Base-by-base conservation (phyloP, 1,140 invertebrate genomes). In the Cheumatopsyche charites region DNA sequence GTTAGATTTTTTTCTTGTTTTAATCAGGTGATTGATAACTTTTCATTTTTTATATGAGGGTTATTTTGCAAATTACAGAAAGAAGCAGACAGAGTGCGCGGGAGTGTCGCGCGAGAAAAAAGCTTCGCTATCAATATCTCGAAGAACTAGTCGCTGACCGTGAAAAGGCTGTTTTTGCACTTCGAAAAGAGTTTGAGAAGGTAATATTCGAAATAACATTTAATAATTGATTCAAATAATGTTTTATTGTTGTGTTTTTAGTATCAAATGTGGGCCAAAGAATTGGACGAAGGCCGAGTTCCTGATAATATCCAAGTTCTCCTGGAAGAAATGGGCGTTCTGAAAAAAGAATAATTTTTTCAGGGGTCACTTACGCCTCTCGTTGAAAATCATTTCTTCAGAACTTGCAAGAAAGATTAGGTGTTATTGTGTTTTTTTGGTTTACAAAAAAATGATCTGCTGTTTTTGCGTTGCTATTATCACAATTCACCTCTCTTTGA, bases 41-140 rank as follows among this genome's bases (percentile, higher is more conserved):
- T 49, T 49, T 49, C 3, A 49, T 5, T 49, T 13, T 66, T 4
- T 4, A 3, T 49, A 15, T n/a, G 1, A 25, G 47, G 55, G 17
- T 29, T 62, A 49, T 63, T 63, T 43, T 36, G 41, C 36, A 61
- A 62, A 15, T 86, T 85, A 70, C 80, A 94, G 96, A 98, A 84
- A 88, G 96, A 63, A 98, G 96, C 83, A 88, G 96, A 75, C 96
- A 98, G 86, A 97, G 95, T 86, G 97, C 97, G 73, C 87, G 96
- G 77, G 97, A 98, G 86, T 99, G 96, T 82, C 89, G 97, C 75
- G 96, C 96, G 42, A 87, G 97, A 45, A 99, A 99, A 85, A 98
- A 99, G 79, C 87, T 98, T 45, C 88, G 97, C 23, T 98, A 98
- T 82, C 96, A 99, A 82, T 98, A 99, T 82, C 86, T 99, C 66